Base-by-base conservation (phyloP, 1,140 invertebrate species). In the Steinernema khuongi region DNA sequence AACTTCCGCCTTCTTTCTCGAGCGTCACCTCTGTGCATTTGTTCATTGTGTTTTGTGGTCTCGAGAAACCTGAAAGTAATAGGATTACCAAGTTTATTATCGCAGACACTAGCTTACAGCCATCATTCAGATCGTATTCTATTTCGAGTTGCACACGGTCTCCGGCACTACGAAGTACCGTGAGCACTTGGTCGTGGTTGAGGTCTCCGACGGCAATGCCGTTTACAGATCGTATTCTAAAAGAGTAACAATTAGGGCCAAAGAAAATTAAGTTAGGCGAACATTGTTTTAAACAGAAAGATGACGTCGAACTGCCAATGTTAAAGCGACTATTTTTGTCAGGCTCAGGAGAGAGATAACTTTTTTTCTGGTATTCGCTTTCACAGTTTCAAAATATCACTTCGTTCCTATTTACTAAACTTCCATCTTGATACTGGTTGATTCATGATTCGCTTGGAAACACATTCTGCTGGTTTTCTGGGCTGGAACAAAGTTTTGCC, bases 1-100 rank as follows among this genome's bases (percentile, higher is more conserved):
- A 89, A 43, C 92, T 93, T 1, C 91, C 92, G 66, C 90, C 90
- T 60, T 93, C 91, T 79, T 92, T 90, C 84, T 93, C 91, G 17
- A 87, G 72, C 18, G 69, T 68, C 1, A 87, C 80, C 18, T 85
- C 83, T 68, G 83, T 81, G 31, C 81, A 79, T 71, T 86, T 85
- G 68, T 84, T 81, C 43, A 82, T 79, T 19, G 86, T 79, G 7
- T 69, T 69, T 11, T 31, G 22, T 22, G 67, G 69, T 71, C 68
- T 36, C 28, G 70, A 32, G 43, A 79, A 79, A 7, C 75, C 36
- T 31, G 90, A 90, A 29, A 7, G 36, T 41, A n/a, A 11, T 7
- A 11, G 36, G 36, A 11, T n/a, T n/a, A 41, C n/a, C n/a, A 41
- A 41, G n/a, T 41, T 60, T n/a, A n/a, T 60, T 60, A 60, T 7